Base-by-base conservation (phyloP, 2,888 invertebrate genomes). In the Eretmocerus hayati region DNA sequence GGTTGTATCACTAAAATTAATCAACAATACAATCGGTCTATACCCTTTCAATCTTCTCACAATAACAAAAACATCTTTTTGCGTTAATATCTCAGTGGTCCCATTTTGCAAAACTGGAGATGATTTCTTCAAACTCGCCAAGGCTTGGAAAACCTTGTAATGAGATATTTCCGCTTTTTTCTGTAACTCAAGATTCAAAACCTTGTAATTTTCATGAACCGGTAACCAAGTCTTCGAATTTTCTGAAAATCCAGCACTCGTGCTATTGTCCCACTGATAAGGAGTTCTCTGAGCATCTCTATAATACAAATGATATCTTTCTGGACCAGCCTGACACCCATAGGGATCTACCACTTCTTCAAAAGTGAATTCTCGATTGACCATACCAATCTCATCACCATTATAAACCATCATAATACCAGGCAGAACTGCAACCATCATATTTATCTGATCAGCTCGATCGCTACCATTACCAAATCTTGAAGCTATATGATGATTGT, bases 321-420 rank as follows among this genome's bases (percentile, higher is more conserved):
- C 58, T 0, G 79, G 76, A 57, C 83, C 83, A 0, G 79, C 78
- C 59, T 80, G 80, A 59, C 78, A 79, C 2, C 81, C 84, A 81
- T 69, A 84, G 79, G 75, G 66, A 85, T 85, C 85, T 1, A 74
- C 69, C 0, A 82, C 83, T 46, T 84, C 77, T 4, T 75, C 72
- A 76, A 79, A 84, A 6, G 76, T 76, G 20, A 84, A 74, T 58
- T 68, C 65, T 0, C 65, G 64, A 62, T 88, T 81, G 65, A 90
- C 89, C 85, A 90, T 85, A 8, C 85, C 89, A 42, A 91, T 77
- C 67, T 90, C 90, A 65, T 90, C 90, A 2, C 90, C 90, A 61
- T 90, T 87, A 70, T 90, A 84, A 18, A 80, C 74, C 16, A 83
- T 69, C 5, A 79, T 74, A 1, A 81, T 77, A 6, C 85, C 85